Evolutionary conservation across 2,797 vertebrate species (phyloP).

Genomic region (Chelon auratus): DNA sequence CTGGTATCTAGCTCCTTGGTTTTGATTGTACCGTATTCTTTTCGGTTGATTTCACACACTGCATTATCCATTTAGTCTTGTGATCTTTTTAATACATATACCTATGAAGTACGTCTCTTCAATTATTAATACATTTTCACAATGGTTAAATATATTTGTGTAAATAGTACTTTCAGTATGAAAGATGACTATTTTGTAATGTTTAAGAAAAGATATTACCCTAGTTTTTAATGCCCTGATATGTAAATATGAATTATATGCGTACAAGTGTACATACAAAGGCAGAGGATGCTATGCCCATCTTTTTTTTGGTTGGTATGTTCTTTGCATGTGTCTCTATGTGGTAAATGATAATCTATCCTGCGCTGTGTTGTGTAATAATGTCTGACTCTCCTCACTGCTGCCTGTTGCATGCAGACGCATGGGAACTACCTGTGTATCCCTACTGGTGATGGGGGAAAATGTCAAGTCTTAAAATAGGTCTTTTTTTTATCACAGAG

Average conservation of each 20-base stretch:
- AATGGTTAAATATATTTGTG: conserved; percentile 88
- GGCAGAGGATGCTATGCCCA: conserved; percentile 89
- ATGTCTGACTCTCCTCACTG: conserved; percentile 87
- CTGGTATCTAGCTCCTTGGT: conserved; percentile 72
- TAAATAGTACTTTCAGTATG: conserved; percentile 99
- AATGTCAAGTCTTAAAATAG: conserved; percentile 89
- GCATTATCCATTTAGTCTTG: conserved; percentile 80
- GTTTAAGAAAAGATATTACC: conserved; percentile 92
- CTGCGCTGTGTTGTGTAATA: conserved; percentile 87
- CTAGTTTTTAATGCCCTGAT: conserved; percentile 95
- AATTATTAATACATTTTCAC: conserved; percentile 84
- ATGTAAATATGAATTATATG: conserved; percentile 93
- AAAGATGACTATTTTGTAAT: conserved; percentile 99
- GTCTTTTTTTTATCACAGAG: conserved; percentile 79
- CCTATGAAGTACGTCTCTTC: conserved; percentile 78
- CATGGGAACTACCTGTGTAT: conserved; percentile 89
- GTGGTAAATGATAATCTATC: conserved; percentile 94
- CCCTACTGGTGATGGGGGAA: conserved; percentile 84
- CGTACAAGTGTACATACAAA: conserved; percentile 98
- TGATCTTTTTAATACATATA: conserved; percentile 80
- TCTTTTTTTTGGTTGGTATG: conserved; percentile 80
- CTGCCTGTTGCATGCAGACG: conserved; percentile 90
- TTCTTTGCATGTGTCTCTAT: conserved; percentile 99
- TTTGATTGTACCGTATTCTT: conserved; percentile 74
- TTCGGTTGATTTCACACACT: conserved; percentile 72